Percentiles rank a stretch among this genome's conserved stretches.
phyloP scores from a whole-genome alignment of 1,140 invertebrate genomes.

The Calliphora vicina region DNA sequence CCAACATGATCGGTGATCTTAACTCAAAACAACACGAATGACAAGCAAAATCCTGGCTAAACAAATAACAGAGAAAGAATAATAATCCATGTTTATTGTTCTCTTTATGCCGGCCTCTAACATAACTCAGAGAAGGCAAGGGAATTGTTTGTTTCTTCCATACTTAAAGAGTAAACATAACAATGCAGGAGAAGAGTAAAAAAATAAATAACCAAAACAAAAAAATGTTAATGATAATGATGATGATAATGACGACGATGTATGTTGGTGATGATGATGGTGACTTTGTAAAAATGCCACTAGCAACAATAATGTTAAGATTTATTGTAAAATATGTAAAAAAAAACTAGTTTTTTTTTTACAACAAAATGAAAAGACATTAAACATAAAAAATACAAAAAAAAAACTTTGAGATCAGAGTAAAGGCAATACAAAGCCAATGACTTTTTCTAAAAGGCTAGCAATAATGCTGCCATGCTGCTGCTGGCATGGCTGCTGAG shows the following conservation, averaged over 20 bases:
- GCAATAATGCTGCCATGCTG: neutral
- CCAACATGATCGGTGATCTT: no score
- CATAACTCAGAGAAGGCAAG: no score
- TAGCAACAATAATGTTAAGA: slow-evolving; percentile 7
- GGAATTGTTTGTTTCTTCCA: neutral
- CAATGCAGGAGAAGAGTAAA: neutral
- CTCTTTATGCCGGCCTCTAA: no score
- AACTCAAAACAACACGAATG: no score
- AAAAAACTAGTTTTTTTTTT: neutral
- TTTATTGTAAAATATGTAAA: slow-evolving; percentile 3
- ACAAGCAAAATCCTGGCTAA: no score
- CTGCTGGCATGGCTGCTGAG: neutral
- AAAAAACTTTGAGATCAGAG: neutral
- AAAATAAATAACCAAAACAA: neutral
- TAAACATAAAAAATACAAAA: neutral
- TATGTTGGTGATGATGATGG: neutral
- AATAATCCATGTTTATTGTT: no score
- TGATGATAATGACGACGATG: neutral
- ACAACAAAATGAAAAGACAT: neutral
- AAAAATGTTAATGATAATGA: neutral
- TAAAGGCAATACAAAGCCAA: neutral
- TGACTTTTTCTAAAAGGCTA: neutral
- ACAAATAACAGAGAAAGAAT: no score
- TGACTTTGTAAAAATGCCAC: slow-evolving; percentile 3
- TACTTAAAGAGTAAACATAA: neutral